These are phyloP conservation scores for Macrophya alboannulata DNA, from an alignment of 2,888 invertebrate genomes.

Conservation along the genomic window DNA sequence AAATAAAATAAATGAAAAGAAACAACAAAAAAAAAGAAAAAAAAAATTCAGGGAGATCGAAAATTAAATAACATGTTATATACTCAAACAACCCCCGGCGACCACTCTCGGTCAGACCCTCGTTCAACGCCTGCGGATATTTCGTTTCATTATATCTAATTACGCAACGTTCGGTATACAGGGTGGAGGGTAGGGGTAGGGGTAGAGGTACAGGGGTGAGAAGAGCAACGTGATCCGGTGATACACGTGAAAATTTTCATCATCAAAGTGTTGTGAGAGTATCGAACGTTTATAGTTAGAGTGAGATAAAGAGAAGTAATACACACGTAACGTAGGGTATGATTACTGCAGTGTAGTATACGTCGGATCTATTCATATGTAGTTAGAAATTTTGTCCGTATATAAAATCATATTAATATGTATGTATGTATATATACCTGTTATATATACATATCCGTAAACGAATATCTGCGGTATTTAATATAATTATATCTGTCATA, in stretches of 20 bases:
- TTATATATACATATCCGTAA: not conserved
- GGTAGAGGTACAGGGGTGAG: not conserved
- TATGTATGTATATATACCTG: not conserved
- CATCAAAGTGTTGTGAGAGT: not conserved
- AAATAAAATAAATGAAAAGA: not conserved
- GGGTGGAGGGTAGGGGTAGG: not conserved
- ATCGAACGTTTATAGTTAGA: not conserved
- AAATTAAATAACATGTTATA: constrained; percentile 13
- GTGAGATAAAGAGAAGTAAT: not conserved
- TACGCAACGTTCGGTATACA: not conserved
- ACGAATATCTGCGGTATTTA: not conserved
- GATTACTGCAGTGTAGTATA: not conserved
- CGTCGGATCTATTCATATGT: not conserved
- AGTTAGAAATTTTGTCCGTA: not conserved
- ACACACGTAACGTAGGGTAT: not conserved
- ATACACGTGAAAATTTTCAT: constrained; percentile 22
- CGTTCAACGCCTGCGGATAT: constrained; percentile 17
- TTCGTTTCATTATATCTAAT: constrained; percentile 41
- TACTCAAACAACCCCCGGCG: constrained; percentile 20
- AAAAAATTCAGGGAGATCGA: not conserved
- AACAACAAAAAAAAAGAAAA: not conserved
- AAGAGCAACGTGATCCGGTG: not conserved
- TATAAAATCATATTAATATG: not conserved
- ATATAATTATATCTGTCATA: constrained; percentile 2
- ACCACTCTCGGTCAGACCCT: not conserved